Evolutionary conservation across 1,140 invertebrate genomes (phyloP).

Genomic region (Platyura marginata): DNA sequence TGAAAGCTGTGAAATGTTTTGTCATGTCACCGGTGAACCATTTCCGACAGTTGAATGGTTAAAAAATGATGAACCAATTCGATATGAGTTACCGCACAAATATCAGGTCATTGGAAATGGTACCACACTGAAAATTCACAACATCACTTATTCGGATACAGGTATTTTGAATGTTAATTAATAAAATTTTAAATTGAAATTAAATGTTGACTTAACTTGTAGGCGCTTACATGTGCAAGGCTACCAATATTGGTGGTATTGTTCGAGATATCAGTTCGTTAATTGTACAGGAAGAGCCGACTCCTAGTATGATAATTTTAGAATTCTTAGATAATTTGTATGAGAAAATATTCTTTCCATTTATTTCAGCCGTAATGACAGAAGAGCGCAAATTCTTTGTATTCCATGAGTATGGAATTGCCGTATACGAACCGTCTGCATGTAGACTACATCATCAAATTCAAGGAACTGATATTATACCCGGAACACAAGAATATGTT

Average conservation of each 20-base stretch:
- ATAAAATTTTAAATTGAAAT: background rate
- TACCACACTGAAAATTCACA: slow-evolving; percentile 42
- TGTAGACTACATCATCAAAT: slow-evolving; percentile 57
- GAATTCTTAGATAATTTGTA: slow-evolving; percentile 3
- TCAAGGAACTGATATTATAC: slow-evolving; percentile 52
- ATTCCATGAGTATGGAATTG: slow-evolving; percentile 60
- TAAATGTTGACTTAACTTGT: background rate
- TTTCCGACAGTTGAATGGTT: slow-evolving; percentile 50
- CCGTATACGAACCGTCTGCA: slow-evolving; percentile 53
- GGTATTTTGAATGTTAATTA: slow-evolving; percentile 12
- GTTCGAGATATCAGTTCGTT: slow-evolving; percentile 51
- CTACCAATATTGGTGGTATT: slow-evolving; percentile 45
- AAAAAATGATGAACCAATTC: slow-evolving; percentile 50
- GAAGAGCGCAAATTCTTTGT: slow-evolving; percentile 52
- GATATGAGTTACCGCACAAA: slow-evolving; percentile 31
- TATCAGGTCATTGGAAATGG: slow-evolving; percentile 51
- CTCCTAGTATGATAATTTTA: slow-evolving; percentile 46
- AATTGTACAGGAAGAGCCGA: slow-evolving; percentile 48
- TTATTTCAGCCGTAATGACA: slow-evolving; percentile 31
- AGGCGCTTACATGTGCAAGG: slow-evolving; percentile 58
- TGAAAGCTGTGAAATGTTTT: slow-evolving; percentile 45
- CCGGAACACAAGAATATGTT: slow-evolving; percentile 54
- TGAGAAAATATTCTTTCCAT: slow-evolving; percentile 3
- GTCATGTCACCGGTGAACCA: slow-evolving; percentile 50
- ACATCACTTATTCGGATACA: slow-evolving; percentile 51